Base-by-base conservation (phyloP, 2,888 invertebrate genomes). In the Bhutanitis thaidina region DNA sequence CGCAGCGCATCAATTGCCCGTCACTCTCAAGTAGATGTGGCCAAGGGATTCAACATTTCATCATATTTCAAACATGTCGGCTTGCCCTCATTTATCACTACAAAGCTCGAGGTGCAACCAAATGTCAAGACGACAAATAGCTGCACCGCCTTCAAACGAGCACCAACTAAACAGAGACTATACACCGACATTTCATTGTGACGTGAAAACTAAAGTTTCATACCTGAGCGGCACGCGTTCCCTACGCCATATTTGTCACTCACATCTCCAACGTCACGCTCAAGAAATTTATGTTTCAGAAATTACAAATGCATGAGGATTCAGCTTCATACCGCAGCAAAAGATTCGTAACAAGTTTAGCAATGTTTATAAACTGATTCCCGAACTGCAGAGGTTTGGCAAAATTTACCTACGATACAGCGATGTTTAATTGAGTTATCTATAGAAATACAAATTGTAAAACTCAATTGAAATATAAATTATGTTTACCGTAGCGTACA, bases 211-310 rank as follows among this genome's bases (percentile, higher is more conserved):
- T 50, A 53, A 55, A 54, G 51, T 57, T 54, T 51, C 54, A 30
- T 48, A 49, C 43, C 37, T 30, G 43, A 37, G 41, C 47, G 44
- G 49, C 48, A 43, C 53, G 40, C 5, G 43, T 39, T 36, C 51
- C 50, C 43, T 50, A 48, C 48, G 20, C 30, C 43, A 47, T 53
- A 61, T 62, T 63, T 62, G 60, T 65, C 62, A 65, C 60, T 57
- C 60, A 60, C 59, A 60, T 55, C 59, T 60, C 60, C 55, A 58
- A 56, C 53, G 58, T 57, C 60, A 45, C 44, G 45, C 40, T 34
- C 55, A 48, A 15, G 30, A 57, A 63, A 65, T 63, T 55, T 60
- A 59, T 58, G 52, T 57, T 47, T 53, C 44, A 52, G 54, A 64
- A 62, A 62, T 62, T 59, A 64, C 63, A 62, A 58, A 54, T 59